These are phyloP conservation scores for Tadarida brasiliensis DNA, from an alignment of 2,797 vertebrate species.

Conservation along the genomic window DNA sequence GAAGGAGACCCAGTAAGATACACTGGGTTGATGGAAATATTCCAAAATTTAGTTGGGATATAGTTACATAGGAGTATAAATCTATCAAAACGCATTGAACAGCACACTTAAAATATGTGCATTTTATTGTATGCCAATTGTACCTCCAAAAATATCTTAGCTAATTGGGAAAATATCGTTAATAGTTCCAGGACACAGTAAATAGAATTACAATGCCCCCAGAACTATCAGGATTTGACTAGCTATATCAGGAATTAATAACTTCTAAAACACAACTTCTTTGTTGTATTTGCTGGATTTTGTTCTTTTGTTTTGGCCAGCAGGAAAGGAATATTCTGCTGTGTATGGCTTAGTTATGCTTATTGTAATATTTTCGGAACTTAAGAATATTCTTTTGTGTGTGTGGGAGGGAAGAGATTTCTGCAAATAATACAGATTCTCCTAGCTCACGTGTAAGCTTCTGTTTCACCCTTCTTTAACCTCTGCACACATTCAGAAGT, in stretches of 20 bases:
- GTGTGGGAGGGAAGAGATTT: neutral
- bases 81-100: neutral
- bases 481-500: neutral
- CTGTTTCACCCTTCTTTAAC: neutral
- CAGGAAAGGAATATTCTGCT: neutral
- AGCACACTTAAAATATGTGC: neutral
- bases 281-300: neutral
- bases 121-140: neutral
- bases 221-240: constrained; percentile 10
- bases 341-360: neutral
- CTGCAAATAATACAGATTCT: neutral
- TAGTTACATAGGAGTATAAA: neutral
- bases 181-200: neutral
- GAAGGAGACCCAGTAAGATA: neutral
- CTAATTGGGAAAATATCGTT: neutral
- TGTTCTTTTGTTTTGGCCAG: neutral
- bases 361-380: neutral
- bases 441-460: neutral
- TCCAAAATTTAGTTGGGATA: neutral
- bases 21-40: neutral
- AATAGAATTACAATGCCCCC: neutral
- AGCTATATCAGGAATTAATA: neutral
- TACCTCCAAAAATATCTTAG: neutral
- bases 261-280: constrained; percentile 31
- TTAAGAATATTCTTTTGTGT: neutral